Conservation (phyloP, 2,797 vertebrate species). For the Cheirogaleus major region DNA sequence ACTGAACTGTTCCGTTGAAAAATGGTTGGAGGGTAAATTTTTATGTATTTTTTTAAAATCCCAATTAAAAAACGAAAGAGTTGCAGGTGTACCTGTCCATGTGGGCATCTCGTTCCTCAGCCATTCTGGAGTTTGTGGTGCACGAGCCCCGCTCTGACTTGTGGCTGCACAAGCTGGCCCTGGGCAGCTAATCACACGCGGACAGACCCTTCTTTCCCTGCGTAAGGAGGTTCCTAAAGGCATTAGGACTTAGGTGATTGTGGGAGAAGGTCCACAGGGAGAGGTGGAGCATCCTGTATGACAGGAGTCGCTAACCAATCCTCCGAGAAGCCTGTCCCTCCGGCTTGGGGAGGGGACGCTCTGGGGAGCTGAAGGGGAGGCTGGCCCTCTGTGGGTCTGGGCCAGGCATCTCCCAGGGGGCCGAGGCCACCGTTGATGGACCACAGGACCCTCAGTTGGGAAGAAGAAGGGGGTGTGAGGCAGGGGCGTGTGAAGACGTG, state of each 20-base stretch:
- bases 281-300: not conserved
- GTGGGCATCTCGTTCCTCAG: not conserved
- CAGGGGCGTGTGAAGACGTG: not conserved
- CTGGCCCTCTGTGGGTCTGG: no score
- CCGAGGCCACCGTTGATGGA: not conserved
- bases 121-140: not conserved
- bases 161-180: not conserved
- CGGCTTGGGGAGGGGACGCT: no score
- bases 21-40: no score
- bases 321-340: accelerated
- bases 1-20: not conserved
- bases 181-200: not conserved
- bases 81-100: not conserved
- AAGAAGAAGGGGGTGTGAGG: not conserved
- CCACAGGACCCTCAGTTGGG: not conserved
- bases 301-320: not conserved
- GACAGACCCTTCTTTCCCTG: not conserved
- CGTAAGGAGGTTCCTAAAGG: not conserved
- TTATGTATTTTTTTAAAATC: not conserved
- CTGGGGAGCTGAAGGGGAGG: not conserved
- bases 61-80: not conserved
- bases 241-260: not conserved
- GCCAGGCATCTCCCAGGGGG: not conserved
- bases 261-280: not conserved
- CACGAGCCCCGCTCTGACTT: accelerated